These are phyloP conservation scores for Platypus cylindrus DNA, from an alignment of 2,888 invertebrate species.

Conservation along the genomic window DNA sequence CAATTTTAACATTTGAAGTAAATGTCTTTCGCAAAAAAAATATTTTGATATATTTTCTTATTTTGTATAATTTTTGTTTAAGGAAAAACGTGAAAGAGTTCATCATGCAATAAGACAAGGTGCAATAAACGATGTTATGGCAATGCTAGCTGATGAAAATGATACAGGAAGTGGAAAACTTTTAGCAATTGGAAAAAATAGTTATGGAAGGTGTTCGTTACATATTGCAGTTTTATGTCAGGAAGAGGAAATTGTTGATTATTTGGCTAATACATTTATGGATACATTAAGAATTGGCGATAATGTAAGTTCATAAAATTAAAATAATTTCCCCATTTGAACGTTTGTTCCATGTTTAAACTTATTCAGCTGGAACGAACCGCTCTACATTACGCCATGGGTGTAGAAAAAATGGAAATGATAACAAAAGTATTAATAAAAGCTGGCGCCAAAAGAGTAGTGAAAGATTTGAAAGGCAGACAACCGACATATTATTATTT, in stretches of 20 bases:
- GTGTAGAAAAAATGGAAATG: conserved; percentile 69
- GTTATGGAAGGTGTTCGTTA: conserved; percentile 63
- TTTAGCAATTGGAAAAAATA: conserved; percentile 49
- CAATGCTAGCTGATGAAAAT: conserved; percentile 40
- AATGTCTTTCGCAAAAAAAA: conserved; percentile 10
- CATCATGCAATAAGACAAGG: conserved; percentile 60
- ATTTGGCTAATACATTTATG: conserved; percentile 58
- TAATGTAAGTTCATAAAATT: conserved; percentile 77
- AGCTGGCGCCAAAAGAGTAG: conserved; percentile 69
- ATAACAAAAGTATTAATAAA: conserved; percentile 69
- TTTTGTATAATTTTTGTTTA: conserved; percentile 2
- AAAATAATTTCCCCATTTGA: neutral
- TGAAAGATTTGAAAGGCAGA: conserved; percentile 77
- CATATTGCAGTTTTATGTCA: conserved; percentile 81
- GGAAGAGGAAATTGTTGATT: conserved; percentile 67
- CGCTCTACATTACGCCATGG: conserved; percentile 84
- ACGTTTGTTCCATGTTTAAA: neutral
- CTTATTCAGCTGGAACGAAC: conserved; percentile 79
- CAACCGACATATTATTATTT: conserved; percentile 87
- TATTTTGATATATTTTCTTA: neutral
- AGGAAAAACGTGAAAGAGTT: conserved; percentile 67
- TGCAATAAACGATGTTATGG: conserved; percentile 45
- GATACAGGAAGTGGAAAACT: conserved; percentile 41
- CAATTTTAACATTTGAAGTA: conserved; percentile 66
- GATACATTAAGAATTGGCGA: conserved; percentile 67